Percentiles rank a stretch among this genome's conserved stretches.
Evolutionary conservation across 2,113 vertebrate genomes (phyloP).

Genomic region (Bubo blakistoni): DNA sequence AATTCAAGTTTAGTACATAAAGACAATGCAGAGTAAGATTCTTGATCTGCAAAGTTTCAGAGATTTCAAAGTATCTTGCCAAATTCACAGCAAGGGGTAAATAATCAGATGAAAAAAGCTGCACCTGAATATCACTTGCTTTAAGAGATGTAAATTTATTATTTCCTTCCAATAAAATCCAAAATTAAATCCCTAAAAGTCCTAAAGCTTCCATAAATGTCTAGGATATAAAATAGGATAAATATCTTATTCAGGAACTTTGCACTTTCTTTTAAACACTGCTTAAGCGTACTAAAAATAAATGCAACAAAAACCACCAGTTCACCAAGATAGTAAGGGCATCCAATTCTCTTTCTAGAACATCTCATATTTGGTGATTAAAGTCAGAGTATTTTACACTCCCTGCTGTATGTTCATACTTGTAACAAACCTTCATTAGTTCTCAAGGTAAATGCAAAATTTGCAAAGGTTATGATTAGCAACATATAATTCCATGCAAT

Average conservation of each 20-base stretch:
- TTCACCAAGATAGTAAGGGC: background rate
- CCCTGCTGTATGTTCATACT: background rate
- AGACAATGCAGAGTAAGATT: background rate
- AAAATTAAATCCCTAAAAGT: background rate
- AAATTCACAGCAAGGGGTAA: background rate
- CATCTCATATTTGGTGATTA: background rate
- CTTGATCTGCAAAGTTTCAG: background rate
- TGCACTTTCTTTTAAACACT: background rate
- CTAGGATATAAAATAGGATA: background rate
- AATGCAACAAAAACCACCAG: background rate
- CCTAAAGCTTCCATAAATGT: background rate
- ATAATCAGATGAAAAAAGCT: background rate
- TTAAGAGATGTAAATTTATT: background rate
- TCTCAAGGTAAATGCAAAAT: background rate
- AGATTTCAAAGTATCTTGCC: background rate
- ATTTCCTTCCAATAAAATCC: background rate
- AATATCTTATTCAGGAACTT: background rate
- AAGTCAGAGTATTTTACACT: background rate
- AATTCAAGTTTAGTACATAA: background rate
- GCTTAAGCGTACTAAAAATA: background rate
- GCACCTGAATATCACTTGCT: background rate
- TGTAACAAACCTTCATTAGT: background rate
- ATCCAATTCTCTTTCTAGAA: background rate
- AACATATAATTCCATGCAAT: background rate
- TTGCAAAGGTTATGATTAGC: background rate